These are phyloP conservation scores for Metallyticus violacea DNA, from an alignment of 2,888 invertebrate genomes.

Conservation along the genomic window DNA sequence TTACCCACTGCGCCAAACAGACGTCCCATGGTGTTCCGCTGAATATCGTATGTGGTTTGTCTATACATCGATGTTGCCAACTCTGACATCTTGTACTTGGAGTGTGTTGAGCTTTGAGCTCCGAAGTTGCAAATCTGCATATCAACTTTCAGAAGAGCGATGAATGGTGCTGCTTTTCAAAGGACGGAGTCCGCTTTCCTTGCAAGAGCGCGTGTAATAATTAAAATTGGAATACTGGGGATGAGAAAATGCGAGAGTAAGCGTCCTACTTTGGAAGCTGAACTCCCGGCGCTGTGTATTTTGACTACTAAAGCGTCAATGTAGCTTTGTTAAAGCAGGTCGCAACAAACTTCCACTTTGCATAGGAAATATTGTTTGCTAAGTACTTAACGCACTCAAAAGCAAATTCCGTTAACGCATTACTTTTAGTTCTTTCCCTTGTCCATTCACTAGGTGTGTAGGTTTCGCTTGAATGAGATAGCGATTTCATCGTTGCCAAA, in stretches of 20 bases:
- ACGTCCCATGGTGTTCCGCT: background rate
- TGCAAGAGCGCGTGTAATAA: background rate
- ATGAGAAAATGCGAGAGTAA: background rate
- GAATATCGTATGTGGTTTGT: background rate
- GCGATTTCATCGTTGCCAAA: too few species aligned
- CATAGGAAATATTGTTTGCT: background rate
- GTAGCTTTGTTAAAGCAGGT: background rate
- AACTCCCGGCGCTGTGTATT: too few species aligned
- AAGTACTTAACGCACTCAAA: too few species aligned
- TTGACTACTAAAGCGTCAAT: background rate
- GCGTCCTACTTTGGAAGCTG: background rate
- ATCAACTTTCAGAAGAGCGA: too few species aligned
- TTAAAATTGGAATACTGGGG: background rate
- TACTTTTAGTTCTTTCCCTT: too few species aligned
- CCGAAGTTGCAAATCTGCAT: background rate
- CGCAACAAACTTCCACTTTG: background rate
- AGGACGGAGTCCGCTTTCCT: background rate
- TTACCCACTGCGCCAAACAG: background rate
- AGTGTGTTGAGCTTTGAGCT: too few species aligned
- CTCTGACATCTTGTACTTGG: background rate
- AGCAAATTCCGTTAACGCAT: too few species aligned
- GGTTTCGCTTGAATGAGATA: too few species aligned
- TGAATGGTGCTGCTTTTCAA: background rate
- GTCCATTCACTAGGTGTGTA: too few species aligned
- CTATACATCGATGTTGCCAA: background rate